These are phyloP conservation scores for Pampusana beccarii DNA, from an alignment of 2,113 vertebrate species.

Conservation along the genomic window DNA sequence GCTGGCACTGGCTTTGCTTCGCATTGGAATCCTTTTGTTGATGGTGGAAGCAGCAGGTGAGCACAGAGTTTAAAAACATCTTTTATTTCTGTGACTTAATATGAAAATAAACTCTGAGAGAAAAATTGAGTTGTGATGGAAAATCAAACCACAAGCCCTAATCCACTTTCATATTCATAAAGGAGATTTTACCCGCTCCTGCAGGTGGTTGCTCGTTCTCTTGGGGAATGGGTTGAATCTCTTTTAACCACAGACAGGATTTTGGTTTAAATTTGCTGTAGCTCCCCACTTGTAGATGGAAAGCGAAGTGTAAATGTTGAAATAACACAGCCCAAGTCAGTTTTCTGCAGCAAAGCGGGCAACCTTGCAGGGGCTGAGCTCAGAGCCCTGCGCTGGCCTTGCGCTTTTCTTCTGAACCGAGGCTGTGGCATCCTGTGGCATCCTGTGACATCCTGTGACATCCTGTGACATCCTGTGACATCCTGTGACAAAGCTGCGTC, in stretches of 20 bases:
- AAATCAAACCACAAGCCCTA: neutral
- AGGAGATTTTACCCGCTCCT: neutral
- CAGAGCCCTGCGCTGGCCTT: neutral
- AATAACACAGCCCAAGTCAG: neutral
- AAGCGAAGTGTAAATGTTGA: neutral
- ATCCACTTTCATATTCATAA: neutral
- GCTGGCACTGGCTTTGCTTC: conserved; percentile 87
- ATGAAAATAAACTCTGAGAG: neutral
- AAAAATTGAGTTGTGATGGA: neutral
- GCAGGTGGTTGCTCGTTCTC: neutral
- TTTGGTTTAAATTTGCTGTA: neutral
- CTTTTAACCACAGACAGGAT: accelerated
- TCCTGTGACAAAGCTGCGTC: too few relatives aligned
- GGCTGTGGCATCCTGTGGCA: neutral
- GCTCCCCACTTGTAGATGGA: neutral
- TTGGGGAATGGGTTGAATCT: neutral
- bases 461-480: neutral
- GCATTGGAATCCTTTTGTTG: conserved; percentile 91
- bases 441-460: too few relatives aligned
- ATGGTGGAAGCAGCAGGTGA: conserved; percentile 88
- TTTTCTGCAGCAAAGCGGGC: neutral
- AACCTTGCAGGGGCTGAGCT: neutral
- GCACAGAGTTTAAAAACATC: neutral
- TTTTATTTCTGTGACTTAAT: neutral
- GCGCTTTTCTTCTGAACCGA: neutral